Evolutionary conservation across 2,888 invertebrate species (phyloP).

Genomic region (Apocheima hispidaria): DNA sequence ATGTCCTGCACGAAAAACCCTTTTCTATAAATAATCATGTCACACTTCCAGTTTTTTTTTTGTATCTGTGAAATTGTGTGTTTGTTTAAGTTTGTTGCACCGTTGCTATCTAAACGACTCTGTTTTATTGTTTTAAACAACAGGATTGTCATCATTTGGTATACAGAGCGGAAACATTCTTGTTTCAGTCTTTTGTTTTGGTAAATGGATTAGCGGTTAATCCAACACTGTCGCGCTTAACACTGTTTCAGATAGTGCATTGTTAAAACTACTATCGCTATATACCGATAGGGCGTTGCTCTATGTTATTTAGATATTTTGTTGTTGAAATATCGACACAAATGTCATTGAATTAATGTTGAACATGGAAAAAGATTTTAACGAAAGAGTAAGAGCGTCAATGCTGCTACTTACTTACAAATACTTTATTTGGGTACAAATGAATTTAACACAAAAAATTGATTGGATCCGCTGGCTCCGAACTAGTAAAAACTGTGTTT

Average conservation of each 20-base stretch:
- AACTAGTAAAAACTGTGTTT: no score
- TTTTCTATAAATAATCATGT: background rate
- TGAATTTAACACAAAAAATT: no score
- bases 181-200: conserved; percentile 36
- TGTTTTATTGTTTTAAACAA: conserved; percentile 54
- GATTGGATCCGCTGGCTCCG: no score
- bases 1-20: no score
- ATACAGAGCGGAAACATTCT: conserved; percentile 56
- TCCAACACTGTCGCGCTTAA: conserved; percentile 27
- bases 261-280: background rate
- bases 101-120: conserved; percentile 53
- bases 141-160: conserved; percentile 54
- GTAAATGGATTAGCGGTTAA: conserved; percentile 39
- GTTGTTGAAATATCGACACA: background rate
- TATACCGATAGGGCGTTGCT: no score
- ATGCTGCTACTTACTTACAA: no score
- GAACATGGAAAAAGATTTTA: background rate
- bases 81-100: conserved; percentile 37
- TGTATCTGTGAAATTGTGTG: conserved; percentile 24
- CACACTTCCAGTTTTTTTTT: conserved; percentile 1
- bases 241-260: conserved; percentile 4
- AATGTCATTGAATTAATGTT: background rate
- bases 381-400: background rate
- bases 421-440: no score
- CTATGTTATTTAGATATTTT: background rate